These are phyloP conservation scores for Isurus oxyrinchus DNA, from an alignment of 2,113 vertebrate species.

Conservation along the genomic window DNA sequence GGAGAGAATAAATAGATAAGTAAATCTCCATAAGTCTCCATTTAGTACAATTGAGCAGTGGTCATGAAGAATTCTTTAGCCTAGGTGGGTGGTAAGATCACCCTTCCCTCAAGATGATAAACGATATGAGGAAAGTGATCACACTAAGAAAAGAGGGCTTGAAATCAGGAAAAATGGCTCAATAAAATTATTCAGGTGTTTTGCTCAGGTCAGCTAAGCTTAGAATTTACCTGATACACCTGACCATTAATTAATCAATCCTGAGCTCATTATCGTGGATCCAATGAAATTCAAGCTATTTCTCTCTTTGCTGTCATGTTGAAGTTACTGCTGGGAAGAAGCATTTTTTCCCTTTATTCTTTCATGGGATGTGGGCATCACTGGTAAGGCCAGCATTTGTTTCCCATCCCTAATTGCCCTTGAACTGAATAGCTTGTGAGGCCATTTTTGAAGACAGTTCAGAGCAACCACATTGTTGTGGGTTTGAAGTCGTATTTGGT, in stretches of 20 bases:
- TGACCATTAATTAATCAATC: neutral
- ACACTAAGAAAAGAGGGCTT: neutral
- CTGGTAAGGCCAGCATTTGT: no score
- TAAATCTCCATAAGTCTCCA: neutral
- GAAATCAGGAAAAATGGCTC: neutral
- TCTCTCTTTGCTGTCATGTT: neutral
- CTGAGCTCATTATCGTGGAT: neutral
- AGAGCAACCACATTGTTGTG: no score
- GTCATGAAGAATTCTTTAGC: neutral
- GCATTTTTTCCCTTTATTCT: no score
- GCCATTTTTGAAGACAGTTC: no score
- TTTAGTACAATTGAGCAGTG: neutral
- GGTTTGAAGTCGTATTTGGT: no score
- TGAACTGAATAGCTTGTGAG: no score
- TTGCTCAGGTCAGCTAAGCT: neutral
- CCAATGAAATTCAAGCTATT: neutral
- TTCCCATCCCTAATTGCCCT: no score
- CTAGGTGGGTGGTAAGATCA: neutral
- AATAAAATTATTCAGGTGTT: neutral
- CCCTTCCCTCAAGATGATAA: neutral
- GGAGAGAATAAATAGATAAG: neutral
- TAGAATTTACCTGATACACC: neutral
- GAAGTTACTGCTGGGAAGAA: neutral
- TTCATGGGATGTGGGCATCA: no score
- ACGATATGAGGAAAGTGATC: neutral